Percentiles rank a stretch among this genome's conserved stretches.
Evolutionary conservation across 2,113 vertebrate species (phyloP).

Genomic region (Xenopus borealis): DNA sequence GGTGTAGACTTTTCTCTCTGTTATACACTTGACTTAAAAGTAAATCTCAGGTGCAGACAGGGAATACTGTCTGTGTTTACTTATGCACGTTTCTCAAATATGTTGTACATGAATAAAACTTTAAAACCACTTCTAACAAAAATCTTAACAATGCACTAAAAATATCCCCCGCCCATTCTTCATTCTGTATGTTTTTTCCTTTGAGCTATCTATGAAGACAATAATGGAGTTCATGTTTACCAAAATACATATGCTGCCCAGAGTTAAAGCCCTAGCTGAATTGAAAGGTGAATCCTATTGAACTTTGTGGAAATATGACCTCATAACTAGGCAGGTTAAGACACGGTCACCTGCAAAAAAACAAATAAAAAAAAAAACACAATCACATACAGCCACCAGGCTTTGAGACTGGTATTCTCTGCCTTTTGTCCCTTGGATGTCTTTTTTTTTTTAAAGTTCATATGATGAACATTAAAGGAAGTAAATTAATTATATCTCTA

Average conservation of each 20-base stretch:
- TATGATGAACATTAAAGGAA: conserved; percentile 62
- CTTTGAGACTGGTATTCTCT: conserved; percentile 62
- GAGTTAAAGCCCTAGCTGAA: conserved; percentile 45
- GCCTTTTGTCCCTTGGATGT: conserved; percentile 52
- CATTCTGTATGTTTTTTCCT: conserved; percentile 38
- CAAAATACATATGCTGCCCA: conserved; percentile 45
- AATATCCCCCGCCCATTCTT: conserved; percentile 18
- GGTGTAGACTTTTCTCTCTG: conserved; percentile 32
- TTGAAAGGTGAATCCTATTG: conserved; percentile 49
- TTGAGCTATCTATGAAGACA: conserved; percentile 52
- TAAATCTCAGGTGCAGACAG: conserved; percentile 42
- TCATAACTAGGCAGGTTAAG: conserved; percentile 62
- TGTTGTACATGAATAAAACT: conserved; percentile 37
- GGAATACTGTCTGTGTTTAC: conserved; percentile 41
- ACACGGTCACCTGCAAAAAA: conserved; percentile 49
- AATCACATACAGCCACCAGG: conserved; percentile 58
- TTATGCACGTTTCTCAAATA: conserved; percentile 32
- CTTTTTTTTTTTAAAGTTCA: conserved; percentile 68
- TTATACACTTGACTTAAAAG: conserved; percentile 39
- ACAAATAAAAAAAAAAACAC: conserved; percentile 49
- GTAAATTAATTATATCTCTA: conserved; percentile 60
- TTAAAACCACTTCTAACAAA: conserved; percentile 60
- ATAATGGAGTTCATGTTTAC: conserved; percentile 50
- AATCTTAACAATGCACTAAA: conserved; percentile 45
- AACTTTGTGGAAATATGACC: conserved; percentile 31